Conservation (phyloP, 2,888 invertebrate species). For the Actias luna region DNA sequence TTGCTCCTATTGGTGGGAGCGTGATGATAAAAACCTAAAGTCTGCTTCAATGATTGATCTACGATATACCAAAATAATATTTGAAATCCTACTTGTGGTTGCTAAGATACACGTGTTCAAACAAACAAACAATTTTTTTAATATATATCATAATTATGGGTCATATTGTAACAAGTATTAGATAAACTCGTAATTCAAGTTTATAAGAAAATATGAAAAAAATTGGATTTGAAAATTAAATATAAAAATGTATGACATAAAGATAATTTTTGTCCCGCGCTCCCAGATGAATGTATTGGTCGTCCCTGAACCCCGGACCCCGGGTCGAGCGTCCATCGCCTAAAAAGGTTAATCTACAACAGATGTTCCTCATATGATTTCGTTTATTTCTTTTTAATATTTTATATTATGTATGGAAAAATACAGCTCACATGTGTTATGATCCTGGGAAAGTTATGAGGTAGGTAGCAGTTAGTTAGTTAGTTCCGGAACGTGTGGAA, state of each 20-base stretch:
- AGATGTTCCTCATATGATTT: slow-evolving; percentile 31
- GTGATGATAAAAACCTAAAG: too few species aligned
- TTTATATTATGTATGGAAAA: not conserved
- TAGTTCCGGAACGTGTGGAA: not conserved
- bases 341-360: slow-evolving; percentile 28
- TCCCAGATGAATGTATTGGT: not conserved
- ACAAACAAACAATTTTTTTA: too few species aligned
- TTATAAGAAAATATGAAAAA: not conserved
- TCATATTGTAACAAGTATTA: too few species aligned
- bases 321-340: slow-evolving; percentile 12
- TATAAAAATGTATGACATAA: not conserved
- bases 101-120: too few species aligned
- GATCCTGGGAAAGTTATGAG: not conserved
- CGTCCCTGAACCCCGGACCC: not conserved
- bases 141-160: too few species aligned
- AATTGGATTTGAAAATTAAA: not conserved
- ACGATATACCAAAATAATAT: too few species aligned
- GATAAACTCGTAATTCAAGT: too few species aligned
- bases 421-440: not conserved
- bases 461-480: not conserved
- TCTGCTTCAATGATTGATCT: too few species aligned
- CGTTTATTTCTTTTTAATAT: slow-evolving; percentile 22
- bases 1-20: too few species aligned
- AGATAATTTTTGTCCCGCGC: not conserved
- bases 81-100: too few species aligned